Percentiles rank a stretch among this genome's conserved stretches.
Conservation (phyloP, 2,797 vertebrate species). For the Corythornis leucogaster region DNA sequence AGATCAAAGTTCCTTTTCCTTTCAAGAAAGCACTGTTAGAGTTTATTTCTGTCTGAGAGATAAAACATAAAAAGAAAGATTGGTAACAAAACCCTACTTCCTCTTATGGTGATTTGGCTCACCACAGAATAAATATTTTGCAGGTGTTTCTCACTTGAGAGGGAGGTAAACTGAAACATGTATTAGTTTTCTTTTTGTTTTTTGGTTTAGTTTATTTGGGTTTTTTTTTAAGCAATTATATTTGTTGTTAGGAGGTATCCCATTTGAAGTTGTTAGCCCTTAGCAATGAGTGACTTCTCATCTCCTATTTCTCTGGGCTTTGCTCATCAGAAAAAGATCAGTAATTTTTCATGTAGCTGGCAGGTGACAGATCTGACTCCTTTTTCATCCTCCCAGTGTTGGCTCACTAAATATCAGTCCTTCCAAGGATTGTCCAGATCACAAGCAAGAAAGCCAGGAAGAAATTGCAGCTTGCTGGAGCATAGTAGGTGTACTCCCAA, state of each 20-base stretch:
- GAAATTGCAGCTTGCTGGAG: neutral
- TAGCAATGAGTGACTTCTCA: neutral
- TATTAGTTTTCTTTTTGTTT: neutral
- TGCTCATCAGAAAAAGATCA: conserved; percentile 5
- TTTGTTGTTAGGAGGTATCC: neutral
- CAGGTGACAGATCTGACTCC: neutral
- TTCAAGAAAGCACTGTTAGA: conserved; percentile 1
- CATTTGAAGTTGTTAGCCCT: neutral
- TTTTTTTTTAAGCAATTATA: neutral
- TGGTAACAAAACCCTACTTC: neutral
- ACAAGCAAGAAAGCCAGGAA: neutral
- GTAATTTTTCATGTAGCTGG: neutral
- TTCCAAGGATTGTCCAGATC: neutral
- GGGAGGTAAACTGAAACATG: neutral
- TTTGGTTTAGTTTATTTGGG: no score
- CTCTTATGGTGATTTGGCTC: neutral
- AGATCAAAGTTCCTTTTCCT: neutral
- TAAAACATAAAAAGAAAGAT: conserved; percentile 23
- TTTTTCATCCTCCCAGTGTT: neutral
- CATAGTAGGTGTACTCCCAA: neutral
- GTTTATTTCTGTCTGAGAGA: conserved; percentile 32
- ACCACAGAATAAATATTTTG: neutral
- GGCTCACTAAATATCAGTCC: neutral
- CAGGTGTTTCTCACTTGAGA: conserved; percentile 25
- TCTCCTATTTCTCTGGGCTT: neutral